Percentiles rank a stretch among this genome's conserved stretches.
These are phyloP conservation scores for Saccostrea echinata DNA, from an alignment of 1,140 invertebrate species.

Conservation along the genomic window DNA sequence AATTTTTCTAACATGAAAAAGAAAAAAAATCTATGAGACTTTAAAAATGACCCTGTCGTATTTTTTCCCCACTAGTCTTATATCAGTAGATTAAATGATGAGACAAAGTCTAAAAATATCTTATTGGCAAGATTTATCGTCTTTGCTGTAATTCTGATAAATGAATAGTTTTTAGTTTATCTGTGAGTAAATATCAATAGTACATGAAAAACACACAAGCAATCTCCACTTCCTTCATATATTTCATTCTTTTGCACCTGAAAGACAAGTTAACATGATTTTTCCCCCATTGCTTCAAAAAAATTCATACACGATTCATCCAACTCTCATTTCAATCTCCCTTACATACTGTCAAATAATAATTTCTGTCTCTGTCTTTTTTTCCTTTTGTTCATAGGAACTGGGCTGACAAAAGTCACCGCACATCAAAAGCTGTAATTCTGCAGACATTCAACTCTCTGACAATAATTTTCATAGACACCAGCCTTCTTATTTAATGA, in stretches of 20 bases:
- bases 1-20: not conserved
- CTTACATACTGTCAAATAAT: not conserved
- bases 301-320: not conserved
- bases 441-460: not conserved
- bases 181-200: not conserved
- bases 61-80: not conserved
- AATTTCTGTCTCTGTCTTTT: not conserved
- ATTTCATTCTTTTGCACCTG: slow-evolving; percentile 8
- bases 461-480: not conserved
- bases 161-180: not conserved
- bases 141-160: not conserved
- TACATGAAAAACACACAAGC: not conserved
- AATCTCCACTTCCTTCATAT: not conserved
- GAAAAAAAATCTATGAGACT: not conserved
- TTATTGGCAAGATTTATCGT: not conserved
- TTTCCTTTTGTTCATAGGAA: not conserved
- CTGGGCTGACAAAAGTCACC: not conserved
- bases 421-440: slow-evolving; percentile 7
- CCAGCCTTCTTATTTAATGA: not conserved
- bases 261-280: slow-evolving; percentile 24
- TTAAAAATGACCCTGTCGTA: not conserved
- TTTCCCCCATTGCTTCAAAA: not conserved
- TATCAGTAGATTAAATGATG: not conserved
- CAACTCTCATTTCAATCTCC: not conserved
- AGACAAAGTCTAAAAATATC: slow-evolving; percentile 7